Conservation (phyloP, 2,113 vertebrate species). For the Telmatochromis sp. region DNA sequence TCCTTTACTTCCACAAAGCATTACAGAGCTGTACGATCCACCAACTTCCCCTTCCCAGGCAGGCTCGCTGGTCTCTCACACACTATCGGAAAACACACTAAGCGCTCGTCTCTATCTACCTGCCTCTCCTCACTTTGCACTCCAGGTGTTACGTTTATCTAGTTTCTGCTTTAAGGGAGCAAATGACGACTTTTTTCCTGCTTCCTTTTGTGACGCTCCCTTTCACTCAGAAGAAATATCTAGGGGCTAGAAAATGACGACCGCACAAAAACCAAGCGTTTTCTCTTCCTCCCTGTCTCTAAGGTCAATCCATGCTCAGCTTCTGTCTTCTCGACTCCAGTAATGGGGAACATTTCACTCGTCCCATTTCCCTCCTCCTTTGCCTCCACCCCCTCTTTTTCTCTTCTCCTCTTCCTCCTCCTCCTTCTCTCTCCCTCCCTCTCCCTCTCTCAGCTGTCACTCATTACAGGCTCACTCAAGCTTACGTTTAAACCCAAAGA, state of each 20-base stretch:
- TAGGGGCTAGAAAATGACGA: not conserved
- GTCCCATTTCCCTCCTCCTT: conserved; percentile 49
- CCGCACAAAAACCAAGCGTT: not conserved
- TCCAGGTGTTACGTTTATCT: conserved; percentile 27
- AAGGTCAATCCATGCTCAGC: conserved; percentile 47
- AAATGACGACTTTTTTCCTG: not conserved
- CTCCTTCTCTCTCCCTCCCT: not conserved
- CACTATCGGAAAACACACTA: not conserved
- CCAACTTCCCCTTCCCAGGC: not conserved
- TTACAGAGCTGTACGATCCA: conserved; percentile 39
- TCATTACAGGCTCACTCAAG: conserved; percentile 14
- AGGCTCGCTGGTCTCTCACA: not conserved
- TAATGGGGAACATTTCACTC: conserved; percentile 55
- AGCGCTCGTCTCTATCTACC: not conserved
- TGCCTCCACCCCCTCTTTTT: conserved; percentile 51
- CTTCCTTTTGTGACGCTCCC: not conserved
- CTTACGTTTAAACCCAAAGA: not conserved
- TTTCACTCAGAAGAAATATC: not conserved
- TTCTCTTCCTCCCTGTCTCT: not conserved
- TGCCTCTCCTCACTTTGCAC: conserved; percentile 13
- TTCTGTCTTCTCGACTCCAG: conserved; percentile 38
- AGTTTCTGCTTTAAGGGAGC: not conserved
- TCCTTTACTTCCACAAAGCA: conserved; percentile 47
- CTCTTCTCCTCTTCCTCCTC: conserved; percentile 1
- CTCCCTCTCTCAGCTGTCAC: conserved; percentile 39